A percentile compares a stretch with the other conserved stretches of the same genome.
These are phyloP conservation scores for Clivina fossor DNA, from an alignment of 2,888 invertebrate species.

Conservation along the genomic window DNA sequence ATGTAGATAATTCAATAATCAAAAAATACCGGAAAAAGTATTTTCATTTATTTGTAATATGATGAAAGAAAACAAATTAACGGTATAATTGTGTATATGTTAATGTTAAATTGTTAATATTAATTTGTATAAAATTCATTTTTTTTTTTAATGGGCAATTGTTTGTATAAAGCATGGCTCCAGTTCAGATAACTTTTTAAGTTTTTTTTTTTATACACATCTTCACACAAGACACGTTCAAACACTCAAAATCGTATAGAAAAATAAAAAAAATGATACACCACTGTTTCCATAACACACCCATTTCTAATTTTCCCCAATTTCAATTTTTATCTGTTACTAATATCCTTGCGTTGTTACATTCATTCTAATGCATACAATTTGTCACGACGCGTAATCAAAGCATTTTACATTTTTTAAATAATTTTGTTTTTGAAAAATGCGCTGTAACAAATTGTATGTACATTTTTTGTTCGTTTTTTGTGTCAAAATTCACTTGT, in stretches of 20 bases:
- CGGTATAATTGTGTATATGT: conserved; percentile 51
- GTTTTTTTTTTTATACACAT: conserved; percentile 26
- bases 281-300: no score
- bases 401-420: no score
- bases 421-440: no score
- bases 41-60: conserved; percentile 48
- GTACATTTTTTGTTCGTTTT: no score
- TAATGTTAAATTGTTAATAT: conserved; percentile 53
- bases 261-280: conserved; percentile 3
- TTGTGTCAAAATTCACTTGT: no score
- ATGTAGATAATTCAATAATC: conserved; percentile 57
- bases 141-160: conserved; percentile 33
- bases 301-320: no score
- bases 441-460: no score
- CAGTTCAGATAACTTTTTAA: conserved; percentile 29
- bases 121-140: conserved; percentile 37
- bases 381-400: no score
- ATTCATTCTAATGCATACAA: no score
- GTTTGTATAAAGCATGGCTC: conserved; percentile 34
- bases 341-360: no score
- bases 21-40: conserved; percentile 51
- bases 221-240: conserved; percentile 20
- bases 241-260: conserved; percentile 19
- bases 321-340: no score
- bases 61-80: conserved; percentile 42